Percentiles rank a stretch among this genome's conserved stretches.
These are phyloP conservation scores for Cerastis leucographa DNA, from an alignment of 2,888 invertebrate species.

Conservation along the genomic window DNA sequence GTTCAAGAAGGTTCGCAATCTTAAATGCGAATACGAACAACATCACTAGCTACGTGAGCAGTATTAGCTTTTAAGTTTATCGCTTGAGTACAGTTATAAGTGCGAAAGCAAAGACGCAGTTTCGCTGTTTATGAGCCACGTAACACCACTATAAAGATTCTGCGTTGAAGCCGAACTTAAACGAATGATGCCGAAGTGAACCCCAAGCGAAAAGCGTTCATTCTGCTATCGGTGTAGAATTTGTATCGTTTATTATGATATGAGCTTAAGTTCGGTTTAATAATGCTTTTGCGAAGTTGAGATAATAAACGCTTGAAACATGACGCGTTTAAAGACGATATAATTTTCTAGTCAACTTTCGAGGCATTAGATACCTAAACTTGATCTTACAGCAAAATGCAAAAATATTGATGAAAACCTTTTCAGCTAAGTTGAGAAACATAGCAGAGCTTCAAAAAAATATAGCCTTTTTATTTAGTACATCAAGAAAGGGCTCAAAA, in stretches of 20 bases:
- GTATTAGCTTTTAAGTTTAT: conserved; percentile 57
- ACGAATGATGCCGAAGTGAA: background rate
- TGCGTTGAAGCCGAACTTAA: background rate
- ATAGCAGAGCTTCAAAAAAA: background rate
- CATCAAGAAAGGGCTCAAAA: background rate
- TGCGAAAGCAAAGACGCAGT: conserved; percentile 42
- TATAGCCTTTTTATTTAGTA: background rate
- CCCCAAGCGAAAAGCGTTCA: conserved; percentile 9
- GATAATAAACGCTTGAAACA: conserved; percentile 15
- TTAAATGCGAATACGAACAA: background rate
- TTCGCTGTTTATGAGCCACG: conserved; percentile 51
- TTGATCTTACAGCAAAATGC: background rate
- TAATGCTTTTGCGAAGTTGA: conserved; percentile 28
- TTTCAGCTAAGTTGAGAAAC: background rate
- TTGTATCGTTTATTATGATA: conserved; percentile 26
- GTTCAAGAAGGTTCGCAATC: background rate
- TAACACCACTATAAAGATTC: conserved; percentile 34
- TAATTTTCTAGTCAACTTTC: conserved; percentile 11
- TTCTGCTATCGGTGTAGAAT: conserved; percentile 26
- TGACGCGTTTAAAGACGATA: background rate
- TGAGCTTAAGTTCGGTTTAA: conserved; percentile 25
- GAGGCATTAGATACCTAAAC: background rate
- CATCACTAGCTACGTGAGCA: conserved; percentile 35
- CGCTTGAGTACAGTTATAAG: conserved; percentile 39
- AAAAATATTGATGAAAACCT: background rate